Evolutionary conservation across 23 tunicate species (phyloP), one percentile per base, ranked within the genome.

Genomic region (Trididemnum miniatum): DNA sequence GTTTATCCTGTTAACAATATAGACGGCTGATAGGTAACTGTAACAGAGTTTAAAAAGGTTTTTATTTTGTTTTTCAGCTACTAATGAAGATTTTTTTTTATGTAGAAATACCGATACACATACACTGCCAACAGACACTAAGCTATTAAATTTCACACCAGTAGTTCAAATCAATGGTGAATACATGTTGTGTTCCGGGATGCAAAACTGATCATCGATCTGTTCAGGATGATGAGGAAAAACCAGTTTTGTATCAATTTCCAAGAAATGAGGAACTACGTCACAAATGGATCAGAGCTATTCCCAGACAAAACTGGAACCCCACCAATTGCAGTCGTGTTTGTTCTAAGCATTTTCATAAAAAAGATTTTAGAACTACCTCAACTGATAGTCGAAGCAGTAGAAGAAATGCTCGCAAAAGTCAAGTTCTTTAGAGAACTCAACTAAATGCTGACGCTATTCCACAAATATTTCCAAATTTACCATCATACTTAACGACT

Each of bases 251-350:
- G 24, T 62, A 62, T 22, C 69, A 62, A 34, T 63, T 63, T 24
- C 26, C 69, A 20, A 63, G n/a, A 63, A 24, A 63, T 63, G 75
- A 69, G 3, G n/a, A 69, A 22, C 35, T 69, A 2, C 75, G 75
- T 32, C 75, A 34, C 2, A 69, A 69, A 69, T 69, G 75, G 75
- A 69, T 69, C 20, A 69, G 38, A 69, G 75, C 75, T 34, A 69
- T 69, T 28, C 75, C 75, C 5, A 30, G 75, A 30, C 29, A 69
- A 69, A 22, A 69, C 31, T 69, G 75, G 75, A 12, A 28, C 31
- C 75, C 75, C 7, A 32, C 38, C 4, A 32, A 69, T 69, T 29
- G n/a, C 2, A 30, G 38, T 69, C 7, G 39, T 5, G 37, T 69
- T 69, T 69, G 75, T n/a, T 20, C 75, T 3, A 32, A 69, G 26